These are phyloP conservation scores for Tarsius wallacei DNA, from an alignment of 2,797 vertebrate genomes.

Conservation along the genomic window DNA sequence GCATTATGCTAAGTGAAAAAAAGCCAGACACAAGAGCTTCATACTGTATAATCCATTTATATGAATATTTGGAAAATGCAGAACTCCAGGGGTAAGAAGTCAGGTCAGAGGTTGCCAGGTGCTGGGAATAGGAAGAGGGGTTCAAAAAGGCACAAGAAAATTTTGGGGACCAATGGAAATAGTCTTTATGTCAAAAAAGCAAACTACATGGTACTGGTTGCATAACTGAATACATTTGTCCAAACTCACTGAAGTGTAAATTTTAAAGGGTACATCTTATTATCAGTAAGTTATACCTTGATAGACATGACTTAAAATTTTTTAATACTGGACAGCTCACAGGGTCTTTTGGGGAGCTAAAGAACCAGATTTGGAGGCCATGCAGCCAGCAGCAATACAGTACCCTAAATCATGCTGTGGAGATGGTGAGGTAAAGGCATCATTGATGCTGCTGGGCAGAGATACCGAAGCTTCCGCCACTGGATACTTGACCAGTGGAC, in stretches of 20 bases:
- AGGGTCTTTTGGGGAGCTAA: background rate
- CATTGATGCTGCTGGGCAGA: background rate
- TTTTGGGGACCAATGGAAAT: background rate
- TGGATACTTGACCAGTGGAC: background rate
- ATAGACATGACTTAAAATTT: background rate
- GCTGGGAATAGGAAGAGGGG: background rate
- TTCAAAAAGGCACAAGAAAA: background rate
- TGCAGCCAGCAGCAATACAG: background rate
- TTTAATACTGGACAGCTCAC: background rate
- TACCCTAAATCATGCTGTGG: background rate
- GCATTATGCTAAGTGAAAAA: background rate
- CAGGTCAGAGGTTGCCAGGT: background rate
- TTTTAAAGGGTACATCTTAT: background rate
- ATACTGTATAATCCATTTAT: background rate
- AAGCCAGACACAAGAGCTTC: background rate
- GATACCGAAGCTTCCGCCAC: background rate
- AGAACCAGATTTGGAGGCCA: background rate
- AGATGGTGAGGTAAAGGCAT: background rate
- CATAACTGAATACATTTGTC: background rate
- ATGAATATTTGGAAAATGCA: slow-evolving; percentile 28
- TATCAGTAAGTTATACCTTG: background rate
- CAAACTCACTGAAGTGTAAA: slow-evolving; percentile 18
- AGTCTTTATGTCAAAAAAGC: background rate
- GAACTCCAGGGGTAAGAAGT: slow-evolving; percentile 9
- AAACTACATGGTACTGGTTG: background rate